Conservation (phyloP, 1,140 invertebrate species). For the Euura lappo region DNA sequence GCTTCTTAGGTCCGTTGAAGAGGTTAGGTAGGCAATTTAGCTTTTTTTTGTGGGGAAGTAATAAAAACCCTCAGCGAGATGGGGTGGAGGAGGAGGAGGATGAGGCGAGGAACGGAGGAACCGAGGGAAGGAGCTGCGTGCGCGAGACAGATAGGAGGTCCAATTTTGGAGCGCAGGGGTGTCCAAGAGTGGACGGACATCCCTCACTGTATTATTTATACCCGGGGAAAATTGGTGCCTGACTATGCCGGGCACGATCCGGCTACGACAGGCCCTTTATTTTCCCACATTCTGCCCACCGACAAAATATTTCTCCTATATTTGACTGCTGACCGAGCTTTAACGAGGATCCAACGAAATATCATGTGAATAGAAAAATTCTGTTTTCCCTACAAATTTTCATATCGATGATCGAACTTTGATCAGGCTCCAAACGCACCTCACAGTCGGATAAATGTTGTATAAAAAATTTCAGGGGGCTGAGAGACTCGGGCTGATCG, state of each 20-base stretch:
- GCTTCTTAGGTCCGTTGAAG: constrained; percentile 15
- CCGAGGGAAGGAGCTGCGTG: constrained; percentile 15
- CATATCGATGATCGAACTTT: not conserved
- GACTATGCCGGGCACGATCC: constrained; percentile 52
- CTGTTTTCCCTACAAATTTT: not conserved
- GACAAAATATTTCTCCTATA: constrained; percentile 2
- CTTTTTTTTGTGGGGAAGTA: constrained; percentile 28
- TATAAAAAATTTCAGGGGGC: constrained; percentile 19
- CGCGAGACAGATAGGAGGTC: constrained; percentile 51
- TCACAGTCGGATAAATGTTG: not conserved
- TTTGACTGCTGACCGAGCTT: not conserved
- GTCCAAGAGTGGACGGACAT: constrained; percentile 41
- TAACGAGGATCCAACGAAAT: too few species aligned
- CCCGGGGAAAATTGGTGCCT: constrained; percentile 52
- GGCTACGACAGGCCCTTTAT: constrained; percentile 6
- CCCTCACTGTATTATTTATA: constrained; percentile 57
- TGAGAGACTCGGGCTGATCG: constrained; percentile 26
- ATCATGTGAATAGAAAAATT: too few species aligned
- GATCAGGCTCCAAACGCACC: not conserved
- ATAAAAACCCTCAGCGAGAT: constrained; percentile 23
- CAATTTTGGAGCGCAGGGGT: constrained; percentile 48
- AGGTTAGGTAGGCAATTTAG: constrained; percentile 28
- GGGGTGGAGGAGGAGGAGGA: not conserved
- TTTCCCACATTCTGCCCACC: not conserved
- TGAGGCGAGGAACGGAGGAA: not conserved